Evolutionary conservation across 2,113 vertebrate genomes (phyloP), one percentile per base, ranked within the genome.

Genomic region (Himantopus leucocephalus): DNA sequence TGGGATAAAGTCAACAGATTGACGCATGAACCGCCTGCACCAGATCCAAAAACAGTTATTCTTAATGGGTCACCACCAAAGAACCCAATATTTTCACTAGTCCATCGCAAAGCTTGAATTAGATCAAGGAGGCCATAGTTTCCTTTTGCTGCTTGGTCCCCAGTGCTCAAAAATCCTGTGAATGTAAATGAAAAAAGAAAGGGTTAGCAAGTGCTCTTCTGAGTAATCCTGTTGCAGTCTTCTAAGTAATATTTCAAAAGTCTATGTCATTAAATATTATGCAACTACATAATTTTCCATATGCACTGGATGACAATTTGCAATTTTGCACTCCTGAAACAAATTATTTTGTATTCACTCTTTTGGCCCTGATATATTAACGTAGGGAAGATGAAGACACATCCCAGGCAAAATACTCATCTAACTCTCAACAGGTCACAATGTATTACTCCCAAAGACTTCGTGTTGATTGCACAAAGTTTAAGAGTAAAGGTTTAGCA

Each of bases 1-100:
- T 99, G 99, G 98, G 99, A 99, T 97, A 99, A 98, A 77, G 99
- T 99, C 98, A 99, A 99, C 27, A 99, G 99, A 98, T 99, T 99
- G 98, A 99, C 99, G 93, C 99, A 99, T 48, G 99, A 99, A 73
- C 99, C 99, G 56, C 99, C 99, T 59, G 99, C 99, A 37, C 99
- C 99, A 27, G 99, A 99, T 98, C 99, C 99, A 96, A 99, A 99
- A 98, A 99, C 99, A 77, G 99, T 99, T 96, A 99, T 99, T 98
- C 99, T 98, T 96, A 99, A 97, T 60, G 99, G 99, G 97, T 99
- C 99, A 79, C 99, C 99, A 75, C 99, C 99, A 93, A 99, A 99
- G 97, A 99, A 99, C 82, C 99, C 99, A 96, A 99, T 99, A 96
- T 99, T 99, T 97, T 99, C 99, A 98, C 99, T 99, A 95, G 99